Evolutionary conservation across 1,140 invertebrate species (phyloP).

Genomic region (Homalodisca vitripennis): DNA sequence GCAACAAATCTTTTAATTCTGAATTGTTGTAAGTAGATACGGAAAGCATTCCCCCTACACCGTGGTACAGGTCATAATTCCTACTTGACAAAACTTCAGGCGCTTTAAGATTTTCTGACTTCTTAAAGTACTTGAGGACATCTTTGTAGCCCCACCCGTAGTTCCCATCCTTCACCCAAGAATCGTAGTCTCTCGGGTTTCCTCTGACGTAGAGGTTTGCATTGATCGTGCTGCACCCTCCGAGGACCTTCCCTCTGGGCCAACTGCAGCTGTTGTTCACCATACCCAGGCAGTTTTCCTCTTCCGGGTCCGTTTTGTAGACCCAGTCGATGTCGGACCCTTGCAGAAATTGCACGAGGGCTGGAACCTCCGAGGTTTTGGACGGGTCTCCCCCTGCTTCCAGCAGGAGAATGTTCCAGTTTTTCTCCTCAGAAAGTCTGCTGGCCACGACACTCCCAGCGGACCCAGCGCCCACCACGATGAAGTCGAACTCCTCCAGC

Average conservation of each 20-base stretch:
- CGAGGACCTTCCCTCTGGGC: constrained; percentile 54
- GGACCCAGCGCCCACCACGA: constrained; percentile 53
- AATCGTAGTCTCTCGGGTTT: constrained; percentile 56
- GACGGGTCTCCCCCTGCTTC: constrained; percentile 69
- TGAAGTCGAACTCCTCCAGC: constrained; percentile 38
- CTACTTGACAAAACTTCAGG: constrained; percentile 1
- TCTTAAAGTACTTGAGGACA: constrained; percentile 51
- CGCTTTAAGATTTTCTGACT: constrained; percentile 42
- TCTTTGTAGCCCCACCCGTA: constrained; percentile 57
- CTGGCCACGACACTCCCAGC: constrained; percentile 54
- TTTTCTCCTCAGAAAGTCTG: constrained; percentile 45
- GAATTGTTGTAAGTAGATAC: not conserved
- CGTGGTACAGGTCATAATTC: constrained; percentile 18
- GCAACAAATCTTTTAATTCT: not conserved
- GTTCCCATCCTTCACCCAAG: constrained; percentile 53
- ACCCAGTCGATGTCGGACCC: constrained; percentile 71
- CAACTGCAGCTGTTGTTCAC: constrained; percentile 57
- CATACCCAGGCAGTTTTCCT: constrained; percentile 52
- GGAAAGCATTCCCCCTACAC: not conserved
- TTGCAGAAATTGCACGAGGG: constrained; percentile 56
- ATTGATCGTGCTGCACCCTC: constrained; percentile 63
- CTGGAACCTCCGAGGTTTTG: constrained; percentile 61
- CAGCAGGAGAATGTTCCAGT: constrained; percentile 64
- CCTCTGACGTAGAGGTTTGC: constrained; percentile 64
- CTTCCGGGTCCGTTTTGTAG: constrained; percentile 68